phyloP scores from a whole-genome alignment of 2,888 invertebrate genomes.

The Carterocephalus palaemon region DNA sequence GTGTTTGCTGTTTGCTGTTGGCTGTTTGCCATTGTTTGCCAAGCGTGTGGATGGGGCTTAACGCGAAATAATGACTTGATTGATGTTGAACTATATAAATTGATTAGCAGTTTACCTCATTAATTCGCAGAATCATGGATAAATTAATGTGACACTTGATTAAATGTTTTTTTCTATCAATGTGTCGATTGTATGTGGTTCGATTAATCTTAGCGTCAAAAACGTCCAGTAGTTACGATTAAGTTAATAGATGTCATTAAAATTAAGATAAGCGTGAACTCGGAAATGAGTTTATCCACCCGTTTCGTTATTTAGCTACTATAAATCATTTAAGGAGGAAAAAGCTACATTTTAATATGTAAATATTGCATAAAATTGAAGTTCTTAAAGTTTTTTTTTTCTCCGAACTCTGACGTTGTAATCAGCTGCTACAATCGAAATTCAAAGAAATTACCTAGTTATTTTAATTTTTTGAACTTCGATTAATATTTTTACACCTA shows the following conservation, averaged over 20 bases:
- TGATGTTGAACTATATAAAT: conserved; percentile 32
- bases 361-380: too few species aligned
- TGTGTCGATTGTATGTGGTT: neutral
- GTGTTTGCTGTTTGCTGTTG: too few species aligned
- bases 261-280: neutral
- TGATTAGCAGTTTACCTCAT: conserved; percentile 28
- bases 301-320: conserved; percentile 5
- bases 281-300: neutral
- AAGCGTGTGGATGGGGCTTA: too few species aligned
- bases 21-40: too few species aligned
- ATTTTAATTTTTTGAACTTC: too few species aligned
- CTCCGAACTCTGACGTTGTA: too few species aligned
- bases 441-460: too few species aligned
- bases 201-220: conserved; percentile 9
- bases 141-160: neutral
- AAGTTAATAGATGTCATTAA: conserved; percentile 3
- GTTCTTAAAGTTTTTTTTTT: too few species aligned
- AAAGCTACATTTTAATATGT: too few species aligned
- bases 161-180: conserved; percentile 2
- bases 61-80: conserved; percentile 32
- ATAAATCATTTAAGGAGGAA: neutral
- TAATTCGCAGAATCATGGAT: conserved; percentile 24
- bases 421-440: too few species aligned
- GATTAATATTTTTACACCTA: too few species aligned
- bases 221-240: conserved; percentile 6